These are phyloP conservation scores for Cygnus buccinator DNA, from an alignment of 2,113 vertebrate species.

Conservation along the genomic window DNA sequence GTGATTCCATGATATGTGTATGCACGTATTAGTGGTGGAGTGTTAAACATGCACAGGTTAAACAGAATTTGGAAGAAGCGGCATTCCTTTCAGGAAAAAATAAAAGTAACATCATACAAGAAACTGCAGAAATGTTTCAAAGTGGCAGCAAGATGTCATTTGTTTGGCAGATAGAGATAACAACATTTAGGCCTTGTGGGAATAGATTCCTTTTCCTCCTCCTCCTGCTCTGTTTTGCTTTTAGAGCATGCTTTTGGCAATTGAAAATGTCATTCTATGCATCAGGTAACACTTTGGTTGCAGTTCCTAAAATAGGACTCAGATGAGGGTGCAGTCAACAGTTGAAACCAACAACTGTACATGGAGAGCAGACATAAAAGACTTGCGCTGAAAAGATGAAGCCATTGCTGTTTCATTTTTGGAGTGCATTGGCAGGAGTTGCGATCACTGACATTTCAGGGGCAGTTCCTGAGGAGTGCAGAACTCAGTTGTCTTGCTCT, in stretches of 20 bases:
- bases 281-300: constrained; percentile 29
- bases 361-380: neutral
- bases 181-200: neutral
- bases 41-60: constrained; percentile 55
- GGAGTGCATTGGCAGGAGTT: neutral
- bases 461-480: constrained; percentile 15
- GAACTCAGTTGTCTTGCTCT: constrained; percentile 39
- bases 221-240: constrained; percentile 42
- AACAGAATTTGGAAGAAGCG: constrained; percentile 31
- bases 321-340: neutral
- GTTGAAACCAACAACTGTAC: constrained; percentile 23
- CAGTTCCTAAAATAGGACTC: constrained; percentile 28
- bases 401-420: neutral
- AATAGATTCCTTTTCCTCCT: neutral
- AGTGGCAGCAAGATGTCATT: constrained; percentile 36
- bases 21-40: neutral
- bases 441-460: constrained; percentile 26
- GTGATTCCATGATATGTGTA: neutral
- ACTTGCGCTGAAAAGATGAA: neutral
- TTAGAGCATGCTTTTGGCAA: constrained; percentile 62
- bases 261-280: constrained; percentile 22
- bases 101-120: constrained; percentile 7
- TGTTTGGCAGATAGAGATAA: constrained; percentile 47
- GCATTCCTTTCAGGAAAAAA: constrained; percentile 32
- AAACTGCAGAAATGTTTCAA: constrained; percentile 46